Evolutionary conservation across 2,797 vertebrate species (phyloP).

Genomic region (Argya squamiceps): DNA sequence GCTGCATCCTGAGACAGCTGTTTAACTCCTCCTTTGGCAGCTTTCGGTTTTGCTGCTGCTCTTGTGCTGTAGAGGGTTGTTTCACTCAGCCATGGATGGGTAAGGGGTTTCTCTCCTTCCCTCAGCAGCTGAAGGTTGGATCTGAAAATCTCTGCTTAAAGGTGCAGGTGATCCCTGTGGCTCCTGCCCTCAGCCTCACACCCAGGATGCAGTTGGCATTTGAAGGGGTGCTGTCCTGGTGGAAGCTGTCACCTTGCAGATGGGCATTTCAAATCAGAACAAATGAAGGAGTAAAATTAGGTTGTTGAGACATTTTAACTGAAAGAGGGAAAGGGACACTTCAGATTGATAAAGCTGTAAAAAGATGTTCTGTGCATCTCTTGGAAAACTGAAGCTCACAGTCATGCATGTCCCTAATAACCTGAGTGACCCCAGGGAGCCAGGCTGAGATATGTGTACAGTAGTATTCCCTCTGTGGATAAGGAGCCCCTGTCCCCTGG

Average conservation of each 20-base stretch:
- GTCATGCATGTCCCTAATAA: background rate
- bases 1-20: background rate
- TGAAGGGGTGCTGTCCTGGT: background rate
- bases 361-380: background rate
- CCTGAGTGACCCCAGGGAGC: background rate
- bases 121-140: background rate
- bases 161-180: background rate
- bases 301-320: background rate
- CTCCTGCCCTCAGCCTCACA: background rate
- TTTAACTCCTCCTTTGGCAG: background rate
- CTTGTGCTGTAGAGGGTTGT: background rate
- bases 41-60: accelerated
- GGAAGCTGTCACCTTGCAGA: background rate
- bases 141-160: background rate
- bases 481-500: background rate
- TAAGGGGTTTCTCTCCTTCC: background rate
- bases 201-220: background rate
- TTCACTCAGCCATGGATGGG: background rate
- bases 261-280: background rate
- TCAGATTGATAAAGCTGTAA: background rate
- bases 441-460: background rate
- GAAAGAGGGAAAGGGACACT: background rate
- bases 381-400: background rate
- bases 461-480: accelerated
- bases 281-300: background rate